Conservation (phyloP, 2,113 vertebrate species). For the Sylvietta virens region DNA sequence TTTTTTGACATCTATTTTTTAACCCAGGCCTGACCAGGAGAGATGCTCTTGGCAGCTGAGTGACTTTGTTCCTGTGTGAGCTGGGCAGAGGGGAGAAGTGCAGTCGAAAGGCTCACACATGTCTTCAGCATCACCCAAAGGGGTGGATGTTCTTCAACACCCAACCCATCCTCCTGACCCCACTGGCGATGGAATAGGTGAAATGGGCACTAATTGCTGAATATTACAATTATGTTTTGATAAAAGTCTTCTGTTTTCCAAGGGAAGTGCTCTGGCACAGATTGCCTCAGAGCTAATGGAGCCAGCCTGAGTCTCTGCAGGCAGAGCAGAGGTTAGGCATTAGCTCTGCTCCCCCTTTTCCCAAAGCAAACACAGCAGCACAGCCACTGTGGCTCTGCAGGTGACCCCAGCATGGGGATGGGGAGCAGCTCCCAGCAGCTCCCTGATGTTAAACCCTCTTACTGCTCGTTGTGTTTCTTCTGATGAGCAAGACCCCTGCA, state of each 20-base stretch:
- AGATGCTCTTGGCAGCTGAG: not conserved
- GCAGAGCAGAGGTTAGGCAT: conserved; percentile 39
- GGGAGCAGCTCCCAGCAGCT: not conserved
- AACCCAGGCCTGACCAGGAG: not conserved
- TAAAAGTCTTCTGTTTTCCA: conserved; percentile 2
- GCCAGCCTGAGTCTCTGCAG: not conserved
- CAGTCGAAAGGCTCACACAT: not conserved
- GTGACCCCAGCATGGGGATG: not conserved
- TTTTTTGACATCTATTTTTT: not conserved
- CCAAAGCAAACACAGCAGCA: not conserved
- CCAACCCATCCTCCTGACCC: conserved; percentile 5
- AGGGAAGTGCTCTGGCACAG: not conserved
- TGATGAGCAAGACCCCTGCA: not conserved
- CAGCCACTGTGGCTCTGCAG: not conserved
- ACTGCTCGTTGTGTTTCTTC: not conserved
- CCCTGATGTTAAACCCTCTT: not conserved
- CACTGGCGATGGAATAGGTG: not conserved
- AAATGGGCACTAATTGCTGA: conserved; percentile 11
- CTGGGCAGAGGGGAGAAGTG: not conserved
- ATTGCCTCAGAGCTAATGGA: conserved; percentile 25
- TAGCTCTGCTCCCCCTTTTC: not conserved
- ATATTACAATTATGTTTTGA: not conserved
- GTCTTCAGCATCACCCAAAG: not conserved
- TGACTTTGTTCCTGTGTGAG: not conserved
- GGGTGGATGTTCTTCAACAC: not conserved